Base-by-base conservation (phyloP, 2,113 vertebrate species). In the Clarias batrachus region DNA sequence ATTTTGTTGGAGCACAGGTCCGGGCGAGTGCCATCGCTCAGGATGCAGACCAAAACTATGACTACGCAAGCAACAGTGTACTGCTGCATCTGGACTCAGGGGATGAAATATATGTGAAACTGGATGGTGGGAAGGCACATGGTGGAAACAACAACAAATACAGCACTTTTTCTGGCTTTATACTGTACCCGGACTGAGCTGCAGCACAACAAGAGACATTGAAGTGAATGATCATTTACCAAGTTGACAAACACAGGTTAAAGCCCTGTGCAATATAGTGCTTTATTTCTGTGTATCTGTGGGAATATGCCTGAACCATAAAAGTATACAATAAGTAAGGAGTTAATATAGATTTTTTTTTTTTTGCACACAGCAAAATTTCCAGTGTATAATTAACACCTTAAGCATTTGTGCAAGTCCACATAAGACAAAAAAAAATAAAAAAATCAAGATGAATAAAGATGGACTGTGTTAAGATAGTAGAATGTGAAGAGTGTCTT, bases 101-200 rank as follows among this genome's bases (percentile, higher is more conserved):
- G 0, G 97, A 98, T 1, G 97, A 98, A 90, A 97, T 98, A 66
- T 98, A 98, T 0, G 95, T 98, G 83, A 98, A 98, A 90, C 93
- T 98, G 93, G 97, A 98, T 2, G 97, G 97, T 0, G 97, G 97
- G 19, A 98, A 98, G 91, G 97, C 97, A 4, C 97, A 98, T 0
- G 97, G 97, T 3, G 96, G 96, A 60, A 98, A 98, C 92, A 98
- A 97, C 93, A 98, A 98, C 93, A 98, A 98, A 91, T 98, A 98
- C 95, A 98, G 97, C 96, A 98, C 97, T 76, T 98, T 98, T 92
- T 98, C 97, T 48, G 97, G 97, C 80, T 98, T 98, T 91, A 96
- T 98, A 90, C 94, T 98, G 78, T 98, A 97, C 87, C 96, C 97
- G 0, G 97, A 98, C 92, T 98, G 93, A 93, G 12, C 65, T 33